Conservation (phyloP, 1,140 invertebrate genomes). For the Ostrea denselamellosa region DNA sequence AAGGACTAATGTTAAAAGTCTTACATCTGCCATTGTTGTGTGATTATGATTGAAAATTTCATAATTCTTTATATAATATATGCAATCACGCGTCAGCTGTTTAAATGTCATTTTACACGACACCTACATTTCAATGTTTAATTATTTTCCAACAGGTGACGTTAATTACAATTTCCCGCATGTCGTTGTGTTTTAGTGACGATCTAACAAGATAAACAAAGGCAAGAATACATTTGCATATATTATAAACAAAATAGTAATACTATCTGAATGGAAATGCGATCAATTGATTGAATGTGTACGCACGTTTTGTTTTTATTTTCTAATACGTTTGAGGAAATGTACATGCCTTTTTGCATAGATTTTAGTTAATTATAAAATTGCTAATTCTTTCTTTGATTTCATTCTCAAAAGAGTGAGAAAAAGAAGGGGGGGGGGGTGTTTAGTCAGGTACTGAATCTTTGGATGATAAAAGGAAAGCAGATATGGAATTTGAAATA, state of each 20-base stretch:
- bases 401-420: too few relatives aligned
- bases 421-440: too few relatives aligned
- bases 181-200: background rate
- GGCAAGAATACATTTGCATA: background rate
- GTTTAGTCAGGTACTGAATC: too few relatives aligned
- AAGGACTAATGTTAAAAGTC: background rate
- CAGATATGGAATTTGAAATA: too few relatives aligned
- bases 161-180: background rate
- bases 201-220: background rate
- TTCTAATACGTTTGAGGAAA: too few relatives aligned
- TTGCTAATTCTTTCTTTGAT: too few relatives aligned
- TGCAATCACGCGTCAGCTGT: background rate
- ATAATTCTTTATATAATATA: background rate
- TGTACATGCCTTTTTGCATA: too few relatives aligned
- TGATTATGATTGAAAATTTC: constrained; percentile 11
- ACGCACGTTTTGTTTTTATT: background rate
- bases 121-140: background rate
- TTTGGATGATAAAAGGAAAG: too few relatives aligned
- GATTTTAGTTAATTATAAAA: too few relatives aligned
- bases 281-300: background rate
- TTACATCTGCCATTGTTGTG: background rate
- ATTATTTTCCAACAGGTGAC: background rate
- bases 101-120: background rate
- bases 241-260: background rate
- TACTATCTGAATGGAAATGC: background rate